Evolutionary conservation across 2,888 invertebrate species (phyloP), one percentile per base, ranked within the genome.

Genomic region (Brachylomia viminalis): DNA sequence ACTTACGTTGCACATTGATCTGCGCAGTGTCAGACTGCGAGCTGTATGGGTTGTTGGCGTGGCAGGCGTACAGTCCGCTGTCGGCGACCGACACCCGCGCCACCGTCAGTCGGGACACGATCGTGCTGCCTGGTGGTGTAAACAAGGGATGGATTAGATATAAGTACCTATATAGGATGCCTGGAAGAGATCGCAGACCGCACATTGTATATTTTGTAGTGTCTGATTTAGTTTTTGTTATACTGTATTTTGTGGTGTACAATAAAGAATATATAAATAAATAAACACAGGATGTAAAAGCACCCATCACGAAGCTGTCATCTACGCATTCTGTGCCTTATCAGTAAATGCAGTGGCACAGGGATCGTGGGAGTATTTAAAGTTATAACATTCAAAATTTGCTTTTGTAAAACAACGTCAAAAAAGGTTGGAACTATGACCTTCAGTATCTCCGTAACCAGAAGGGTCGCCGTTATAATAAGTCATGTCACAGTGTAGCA

Each of bases 31-130:
- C 97, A 38, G 97, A 96, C 87, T 97, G 97, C 58, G 97, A 97
- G 74, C 97, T 97, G 93, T 97, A 98, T 0, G 97, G 96, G 95
- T 99, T 99, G 85, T 97, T 95, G 3, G 98, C 99, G 91, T 98
- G 97, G 93, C 99, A 99, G 69, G 97, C 97, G 94, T 99, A 99
- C 83, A 94, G 95, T 59, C 99, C 99, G 64, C 98, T 97, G 94
- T 99, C 99, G 49, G 96, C 96, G 68, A 95, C 93, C 59, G 97
- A 96, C 23, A 98, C 97, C 71, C 97, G 95, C 49, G 95, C 92
- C 71, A 99, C 97, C 42, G 97, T 96, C 88, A 99, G 95, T 23
- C 98, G 97, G 66, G 98, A 97, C 82, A 97, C 98, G 80, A 85
- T 67, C 38, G 75, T 52, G 64, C 77, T 87, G 3, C 86, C 86